These are phyloP conservation scores for Phylloscopus trochilus DNA, from an alignment of 2,113 vertebrate species.

Conservation along the genomic window DNA sequence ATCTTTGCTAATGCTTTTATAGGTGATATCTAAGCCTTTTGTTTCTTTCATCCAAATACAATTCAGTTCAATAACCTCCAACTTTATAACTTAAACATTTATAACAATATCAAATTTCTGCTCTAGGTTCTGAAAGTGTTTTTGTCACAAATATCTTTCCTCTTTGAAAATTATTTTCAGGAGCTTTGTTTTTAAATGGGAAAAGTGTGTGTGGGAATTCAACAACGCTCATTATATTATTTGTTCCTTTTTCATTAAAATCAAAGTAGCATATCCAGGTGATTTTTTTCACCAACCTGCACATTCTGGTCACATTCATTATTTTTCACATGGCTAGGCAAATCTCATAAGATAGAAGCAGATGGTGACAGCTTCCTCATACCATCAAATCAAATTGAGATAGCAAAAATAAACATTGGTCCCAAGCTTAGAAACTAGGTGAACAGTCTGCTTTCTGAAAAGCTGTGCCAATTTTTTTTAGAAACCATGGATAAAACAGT, in stretches of 20 bases:
- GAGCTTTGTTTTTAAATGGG: background rate
- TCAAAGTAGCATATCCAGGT: background rate
- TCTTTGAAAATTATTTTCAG: background rate
- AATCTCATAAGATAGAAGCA: slow-evolving; percentile 44
- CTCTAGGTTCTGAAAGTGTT: background rate
- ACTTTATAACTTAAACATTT: background rate
- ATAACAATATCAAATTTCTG: background rate
- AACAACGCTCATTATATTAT: background rate
- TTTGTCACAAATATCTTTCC: background rate
- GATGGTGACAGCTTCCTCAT: slow-evolving; percentile 23
- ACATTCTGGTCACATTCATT: slow-evolving; percentile 11
- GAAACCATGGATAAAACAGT: background rate
- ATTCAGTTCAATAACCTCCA: background rate
- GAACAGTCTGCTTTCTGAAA: slow-evolving; percentile 5
- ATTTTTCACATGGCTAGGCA: slow-evolving; percentile 6
- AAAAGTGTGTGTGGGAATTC: background rate
- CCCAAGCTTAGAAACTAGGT: slow-evolving; percentile 14
- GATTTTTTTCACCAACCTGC: background rate
- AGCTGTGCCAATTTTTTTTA: background rate
- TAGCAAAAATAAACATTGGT: slow-evolving; percentile 34
- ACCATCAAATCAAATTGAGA: slow-evolving; percentile 47
- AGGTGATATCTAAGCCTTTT: background rate
- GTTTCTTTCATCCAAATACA: background rate
- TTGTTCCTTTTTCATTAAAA: background rate
- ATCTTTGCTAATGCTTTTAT: background rate